phyloP scores from a whole-genome alignment of 2,797 vertebrate genomes.

The Amblyopsis hoosieri region DNA sequence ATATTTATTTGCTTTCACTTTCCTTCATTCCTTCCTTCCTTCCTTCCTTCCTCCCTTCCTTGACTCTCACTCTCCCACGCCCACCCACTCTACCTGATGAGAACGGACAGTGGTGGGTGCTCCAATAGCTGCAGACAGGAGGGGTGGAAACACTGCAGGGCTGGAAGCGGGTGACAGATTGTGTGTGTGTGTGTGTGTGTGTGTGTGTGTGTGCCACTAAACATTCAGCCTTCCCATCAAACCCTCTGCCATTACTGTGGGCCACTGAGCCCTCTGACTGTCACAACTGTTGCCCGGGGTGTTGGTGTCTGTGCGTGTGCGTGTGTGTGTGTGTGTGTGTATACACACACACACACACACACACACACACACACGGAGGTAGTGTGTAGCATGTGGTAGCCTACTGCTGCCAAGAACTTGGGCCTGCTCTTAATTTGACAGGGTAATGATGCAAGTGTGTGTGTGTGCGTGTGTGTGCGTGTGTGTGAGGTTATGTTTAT shows the following conservation, averaged over 20 bases:
- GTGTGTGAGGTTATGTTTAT: conserved; percentile 1
- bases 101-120: conserved; percentile 28
- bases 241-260: conserved; percentile 63
- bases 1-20: conserved; percentile 36
- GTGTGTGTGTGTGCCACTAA: conserved; percentile 33
- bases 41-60: conserved; percentile 5
- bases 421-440: not conserved
- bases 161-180: conserved; percentile 26
- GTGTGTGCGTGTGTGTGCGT: conserved; percentile 4
- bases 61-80: not conserved
- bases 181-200: conserved; percentile 26
- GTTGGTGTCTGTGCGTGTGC: conserved; percentile 28
- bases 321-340: conserved; percentile 17
- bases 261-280: conserved; percentile 50
- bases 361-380: too few species aligned
- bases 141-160: conserved; percentile 21
- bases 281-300: conserved; percentile 58
- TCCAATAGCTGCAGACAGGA: conserved; percentile 31
- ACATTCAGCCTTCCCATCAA: conserved; percentile 63
- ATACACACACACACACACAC: too few species aligned
- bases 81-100: conserved; percentile 28
- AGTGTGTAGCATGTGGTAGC: too few species aligned
- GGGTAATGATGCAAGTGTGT: conserved; percentile 5
- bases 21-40: conserved; percentile 14
- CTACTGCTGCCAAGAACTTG: not conserved